Evolutionary conservation across 2,113 vertebrate genomes (phyloP).

Genomic region (Cygnus atratus): DNA sequence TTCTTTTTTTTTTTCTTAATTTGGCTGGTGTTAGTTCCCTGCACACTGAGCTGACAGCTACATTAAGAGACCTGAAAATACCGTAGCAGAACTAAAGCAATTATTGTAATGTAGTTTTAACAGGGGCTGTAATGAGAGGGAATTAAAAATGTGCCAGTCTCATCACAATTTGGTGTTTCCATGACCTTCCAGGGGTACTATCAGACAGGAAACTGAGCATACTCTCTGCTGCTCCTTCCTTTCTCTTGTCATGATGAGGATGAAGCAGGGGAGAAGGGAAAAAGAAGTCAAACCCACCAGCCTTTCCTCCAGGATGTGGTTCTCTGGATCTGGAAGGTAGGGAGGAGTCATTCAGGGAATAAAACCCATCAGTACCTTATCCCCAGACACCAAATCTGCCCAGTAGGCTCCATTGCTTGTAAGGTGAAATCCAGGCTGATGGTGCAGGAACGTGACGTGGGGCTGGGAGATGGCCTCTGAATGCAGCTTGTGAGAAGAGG

Average conservation of each 20-base stretch:
- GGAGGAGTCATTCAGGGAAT: background rate
- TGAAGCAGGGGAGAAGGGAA: background rate
- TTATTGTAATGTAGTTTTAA: constrained; percentile 79
- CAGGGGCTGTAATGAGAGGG: constrained; percentile 76
- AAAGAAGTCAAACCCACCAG: background rate
- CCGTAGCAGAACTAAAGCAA: constrained; percentile 81
- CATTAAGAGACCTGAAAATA: constrained; percentile 73
- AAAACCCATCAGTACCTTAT: background rate
- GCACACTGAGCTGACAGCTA: constrained; percentile 70
- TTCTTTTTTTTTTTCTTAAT: background rate
- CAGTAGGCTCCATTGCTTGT: accelerated
- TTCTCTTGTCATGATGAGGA: background rate
- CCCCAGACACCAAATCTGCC: background rate
- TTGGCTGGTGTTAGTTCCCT: constrained; percentile 35
- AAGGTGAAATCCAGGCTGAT: background rate
- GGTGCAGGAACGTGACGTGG: background rate
- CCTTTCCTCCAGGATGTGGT: background rate
- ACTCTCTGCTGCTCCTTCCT: background rate
- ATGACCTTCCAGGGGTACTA: constrained; percentile 69
- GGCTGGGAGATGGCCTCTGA: background rate
- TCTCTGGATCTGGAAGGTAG: background rate
- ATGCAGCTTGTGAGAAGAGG: background rate
- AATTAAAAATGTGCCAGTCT: constrained; percentile 76
- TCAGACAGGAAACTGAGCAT: background rate
- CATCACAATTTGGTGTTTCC: constrained; percentile 64